Conservation (phyloP, 2,797 vertebrate genomes). For the Luscinia luscinia region DNA sequence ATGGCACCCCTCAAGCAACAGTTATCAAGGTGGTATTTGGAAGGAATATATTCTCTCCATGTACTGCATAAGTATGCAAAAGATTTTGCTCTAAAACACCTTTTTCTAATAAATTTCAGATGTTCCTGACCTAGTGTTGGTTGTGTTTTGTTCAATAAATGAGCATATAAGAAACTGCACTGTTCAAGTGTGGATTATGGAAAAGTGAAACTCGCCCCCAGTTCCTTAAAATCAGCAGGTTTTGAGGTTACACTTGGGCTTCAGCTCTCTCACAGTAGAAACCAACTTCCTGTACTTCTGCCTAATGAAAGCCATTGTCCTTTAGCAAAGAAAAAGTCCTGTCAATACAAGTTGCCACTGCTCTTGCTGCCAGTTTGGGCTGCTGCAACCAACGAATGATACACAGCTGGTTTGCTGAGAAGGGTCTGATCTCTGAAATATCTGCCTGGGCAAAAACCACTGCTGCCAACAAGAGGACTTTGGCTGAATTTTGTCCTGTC, state of each 20-base stretch:
- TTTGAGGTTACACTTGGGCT: background rate
- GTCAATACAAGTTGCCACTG: background rate
- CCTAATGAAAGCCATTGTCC: background rate
- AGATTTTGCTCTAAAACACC: background rate
- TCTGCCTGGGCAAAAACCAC: background rate
- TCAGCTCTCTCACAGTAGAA: background rate
- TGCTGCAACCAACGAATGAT: background rate
- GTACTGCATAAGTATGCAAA: background rate
- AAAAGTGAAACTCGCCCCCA: background rate
- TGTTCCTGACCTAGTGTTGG: background rate
- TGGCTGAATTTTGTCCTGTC: background rate
- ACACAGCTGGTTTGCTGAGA: background rate
- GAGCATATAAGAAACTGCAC: background rate
- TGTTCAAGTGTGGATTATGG: background rate
- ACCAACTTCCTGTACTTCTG: background rate
- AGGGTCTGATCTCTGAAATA: background rate
- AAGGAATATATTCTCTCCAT: background rate
- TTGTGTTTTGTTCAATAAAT: background rate
- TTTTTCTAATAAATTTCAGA: background rate
- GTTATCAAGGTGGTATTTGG: background rate
- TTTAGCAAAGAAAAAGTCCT: background rate
- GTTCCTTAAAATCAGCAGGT: background rate
- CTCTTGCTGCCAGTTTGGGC: background rate
- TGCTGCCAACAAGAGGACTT: background rate
- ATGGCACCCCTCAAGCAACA: background rate